Percentiles rank a stretch among this genome's conserved stretches.
Conservation (phyloP, 1,140 invertebrate species). For the Epicauta chinensis region DNA sequence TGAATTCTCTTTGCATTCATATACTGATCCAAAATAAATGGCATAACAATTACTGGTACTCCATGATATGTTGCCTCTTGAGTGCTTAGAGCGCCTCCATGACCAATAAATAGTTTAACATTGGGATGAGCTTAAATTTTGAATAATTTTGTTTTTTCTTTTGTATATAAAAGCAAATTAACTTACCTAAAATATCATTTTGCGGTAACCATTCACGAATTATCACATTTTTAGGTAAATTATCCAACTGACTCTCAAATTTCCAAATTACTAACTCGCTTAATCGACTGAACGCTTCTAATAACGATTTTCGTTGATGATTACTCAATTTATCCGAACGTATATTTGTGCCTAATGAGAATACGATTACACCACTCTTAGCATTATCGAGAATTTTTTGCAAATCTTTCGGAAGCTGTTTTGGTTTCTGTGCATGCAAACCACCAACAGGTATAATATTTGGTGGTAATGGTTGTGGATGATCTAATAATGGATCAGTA, state of each 20-base stretch:
- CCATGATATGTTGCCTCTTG: constrained; percentile 45
- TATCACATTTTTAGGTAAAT: constrained; percentile 52
- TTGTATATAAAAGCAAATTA: no score
- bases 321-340: constrained; percentile 34
- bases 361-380: constrained; percentile 31
- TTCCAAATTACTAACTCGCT: constrained; percentile 43
- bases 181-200: constrained; percentile 40
- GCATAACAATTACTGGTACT: constrained; percentile 46
- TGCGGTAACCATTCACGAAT: constrained; percentile 43
- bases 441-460: constrained; percentile 50
- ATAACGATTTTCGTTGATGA: constrained; percentile 34
- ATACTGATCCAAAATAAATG: constrained; percentile 45
- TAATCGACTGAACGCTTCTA: constrained; percentile 41
- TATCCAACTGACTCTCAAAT: constrained; percentile 38
- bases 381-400: constrained; percentile 49
- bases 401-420: no score
- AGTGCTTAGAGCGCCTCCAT: constrained; percentile 44
- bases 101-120: constrained; percentile 35
- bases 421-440: constrained; percentile 48
- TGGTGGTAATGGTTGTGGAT: constrained; percentile 43
- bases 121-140: constrained; percentile 27
- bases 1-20: constrained; percentile 21
- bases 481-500: constrained; percentile 42
- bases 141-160: no score
- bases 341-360: constrained; percentile 39